Base-by-base conservation (phyloP, 2,797 vertebrate species). In the Hippocampus kuda region DNA sequence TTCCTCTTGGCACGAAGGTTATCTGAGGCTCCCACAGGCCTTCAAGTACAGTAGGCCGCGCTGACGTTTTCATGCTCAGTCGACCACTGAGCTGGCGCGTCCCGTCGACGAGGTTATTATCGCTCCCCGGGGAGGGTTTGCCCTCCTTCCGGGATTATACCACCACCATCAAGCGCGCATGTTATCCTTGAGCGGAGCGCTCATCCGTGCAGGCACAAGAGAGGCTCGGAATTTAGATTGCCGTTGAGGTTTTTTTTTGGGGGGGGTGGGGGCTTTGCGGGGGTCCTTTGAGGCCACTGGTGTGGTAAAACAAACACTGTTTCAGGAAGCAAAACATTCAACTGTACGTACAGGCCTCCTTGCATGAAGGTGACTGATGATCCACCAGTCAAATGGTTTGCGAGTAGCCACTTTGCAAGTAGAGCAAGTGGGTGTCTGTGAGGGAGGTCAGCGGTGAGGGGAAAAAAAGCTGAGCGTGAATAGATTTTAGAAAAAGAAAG, bases 111-210 rank as follows among this genome's bases (percentile, higher is more conserved):
- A 74, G 66, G 66, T 27, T 74, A 66, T 72, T 67, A 70, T 72
- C 71, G 56, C 59, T 61, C 67, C 73, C 59, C 2, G 63, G n/a
- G 72, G 77, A 73, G 66, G 66, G 68, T 57, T 62, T 75, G 63
- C 65, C 68, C 72, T 73, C 67, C 51, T 54, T 56, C 51, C 11
- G 59, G 53, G 66, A 54, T 77, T 65, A 77, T 75, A 78, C 77
- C 75, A 54, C 59, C 26, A 34, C 59, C n/a, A 56, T 56, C 53
- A 56, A 30, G 77, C 70, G 82, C 74, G 75, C 69, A 83, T 81
- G 79, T 69, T 75, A 75, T 78, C 82, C 78, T 80, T 75, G 81
- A 67, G 78, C 76, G 78, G 85, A 77, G 76, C 48, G 54, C 60
- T 83, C 82, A 81, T 70, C 79, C 84, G 69, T 75, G 71, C 60